Evolutionary conservation across 2,797 vertebrate genomes (phyloP).

Genomic region (Smutsia temminckii): DNA sequence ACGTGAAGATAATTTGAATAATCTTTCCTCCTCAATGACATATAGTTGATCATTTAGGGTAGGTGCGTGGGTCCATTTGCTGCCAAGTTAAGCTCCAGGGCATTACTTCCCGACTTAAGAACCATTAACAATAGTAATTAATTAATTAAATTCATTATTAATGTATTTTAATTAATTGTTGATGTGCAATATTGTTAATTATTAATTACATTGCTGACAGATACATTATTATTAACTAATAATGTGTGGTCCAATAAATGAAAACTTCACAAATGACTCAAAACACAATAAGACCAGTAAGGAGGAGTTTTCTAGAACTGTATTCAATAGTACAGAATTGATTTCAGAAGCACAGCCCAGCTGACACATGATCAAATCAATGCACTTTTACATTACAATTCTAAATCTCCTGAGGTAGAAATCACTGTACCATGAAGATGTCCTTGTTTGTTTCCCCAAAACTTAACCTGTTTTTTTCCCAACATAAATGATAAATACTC

Average conservation of each 20-base stretch:
- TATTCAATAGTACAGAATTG: not conserved
- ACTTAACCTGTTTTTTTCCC: not conserved
- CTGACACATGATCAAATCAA: not conserved
- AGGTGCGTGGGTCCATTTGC: conserved; percentile 18
- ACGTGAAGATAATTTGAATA: not conserved
- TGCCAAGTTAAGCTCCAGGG: conserved; percentile 34
- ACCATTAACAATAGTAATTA: not conserved
- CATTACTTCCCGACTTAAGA: conserved; percentile 28
- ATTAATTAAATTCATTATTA: not conserved
- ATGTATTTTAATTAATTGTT: not conserved
- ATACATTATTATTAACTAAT: not conserved
- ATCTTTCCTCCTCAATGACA: not conserved
- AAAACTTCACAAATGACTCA: conserved; percentile 56
- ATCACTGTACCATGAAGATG: not conserved
- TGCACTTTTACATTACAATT: conserved; percentile 9
- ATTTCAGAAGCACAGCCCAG: conserved; percentile 10
- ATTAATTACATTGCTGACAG: not conserved
- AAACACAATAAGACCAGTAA: not conserved
- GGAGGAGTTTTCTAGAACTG: not conserved
- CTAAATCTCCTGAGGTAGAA: conserved; percentile 7
- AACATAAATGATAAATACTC: not conserved
- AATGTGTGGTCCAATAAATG: conserved; percentile 44
- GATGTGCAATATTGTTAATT: not conserved
- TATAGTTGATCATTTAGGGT: not conserved
- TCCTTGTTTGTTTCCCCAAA: not conserved